Conservation (phyloP, 2,113 vertebrate species). For the Piaya cayana region DNA sequence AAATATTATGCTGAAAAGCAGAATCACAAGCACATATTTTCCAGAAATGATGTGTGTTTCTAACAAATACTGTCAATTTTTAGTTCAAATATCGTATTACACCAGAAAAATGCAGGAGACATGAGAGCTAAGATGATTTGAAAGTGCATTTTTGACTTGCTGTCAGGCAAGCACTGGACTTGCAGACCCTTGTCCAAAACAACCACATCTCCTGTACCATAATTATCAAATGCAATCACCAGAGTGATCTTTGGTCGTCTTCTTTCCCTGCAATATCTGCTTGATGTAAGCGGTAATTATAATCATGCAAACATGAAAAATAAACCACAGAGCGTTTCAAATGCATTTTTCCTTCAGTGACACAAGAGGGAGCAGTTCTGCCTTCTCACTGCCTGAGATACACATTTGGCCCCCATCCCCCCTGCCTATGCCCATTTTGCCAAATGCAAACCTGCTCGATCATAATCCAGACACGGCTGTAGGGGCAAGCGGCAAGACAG, state of each 20-base stretch:
- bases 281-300: not conserved
- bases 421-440: not conserved
- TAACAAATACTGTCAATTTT: not conserved
- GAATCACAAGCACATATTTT: not conserved
- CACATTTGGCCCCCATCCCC: conserved; percentile 31
- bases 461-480: conserved; percentile 33
- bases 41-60: not conserved
- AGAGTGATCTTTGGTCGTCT: not conserved
- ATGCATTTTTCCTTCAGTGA: conserved; percentile 29
- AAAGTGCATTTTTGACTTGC: not conserved
- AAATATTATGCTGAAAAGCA: not conserved
- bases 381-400: conserved; percentile 41
- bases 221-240: not conserved
- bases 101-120: not conserved
- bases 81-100: not conserved
- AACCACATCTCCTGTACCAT: not conserved
- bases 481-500: not conserved
- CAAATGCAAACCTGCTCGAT: conserved; percentile 37
- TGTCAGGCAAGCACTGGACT: not conserved
- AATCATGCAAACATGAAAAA: not conserved
- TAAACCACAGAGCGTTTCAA: not conserved
- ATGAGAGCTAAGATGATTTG: not conserved
- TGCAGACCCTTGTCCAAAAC: not conserved
- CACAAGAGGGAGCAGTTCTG: conserved; percentile 81
- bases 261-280: not conserved